phyloP scores from a whole-genome alignment of 2,113 vertebrate genomes.

The Anguilla rostrata region DNA sequence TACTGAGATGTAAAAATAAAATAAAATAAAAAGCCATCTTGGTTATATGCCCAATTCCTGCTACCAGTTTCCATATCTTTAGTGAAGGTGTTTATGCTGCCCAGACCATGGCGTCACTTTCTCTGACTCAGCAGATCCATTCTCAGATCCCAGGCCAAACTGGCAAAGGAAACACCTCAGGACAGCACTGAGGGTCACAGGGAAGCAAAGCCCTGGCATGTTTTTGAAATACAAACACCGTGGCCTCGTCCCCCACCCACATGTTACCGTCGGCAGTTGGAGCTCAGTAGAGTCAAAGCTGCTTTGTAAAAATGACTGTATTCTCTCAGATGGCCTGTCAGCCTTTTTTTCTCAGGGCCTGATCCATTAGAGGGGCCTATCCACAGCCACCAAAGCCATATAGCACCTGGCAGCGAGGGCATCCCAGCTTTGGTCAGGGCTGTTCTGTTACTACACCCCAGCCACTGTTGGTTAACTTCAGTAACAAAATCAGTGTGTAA shows the following conservation, averaged over 20 bases:
- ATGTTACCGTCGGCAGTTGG: neutral
- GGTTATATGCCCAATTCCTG: neutral
- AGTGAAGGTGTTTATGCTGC: neutral
- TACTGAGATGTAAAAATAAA: neutral
- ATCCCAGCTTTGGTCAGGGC: neutral
- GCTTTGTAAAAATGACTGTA: neutral
- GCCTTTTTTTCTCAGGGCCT: neutral
- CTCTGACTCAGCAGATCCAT: neutral
- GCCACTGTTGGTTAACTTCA: neutral
- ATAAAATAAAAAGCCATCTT: neutral
- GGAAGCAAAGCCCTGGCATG: neutral
- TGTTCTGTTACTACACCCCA: neutral
- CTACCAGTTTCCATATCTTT: neutral
- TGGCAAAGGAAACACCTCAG: neutral
- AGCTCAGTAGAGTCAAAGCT: neutral
- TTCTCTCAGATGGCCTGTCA: neutral
- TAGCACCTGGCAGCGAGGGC: neutral
- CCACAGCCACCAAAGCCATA: neutral
- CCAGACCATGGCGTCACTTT: neutral
- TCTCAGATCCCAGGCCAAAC: slow-evolving; percentile 2
- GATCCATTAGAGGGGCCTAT: neutral
- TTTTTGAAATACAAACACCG: neutral
- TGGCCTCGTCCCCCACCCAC: neutral
- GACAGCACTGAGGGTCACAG: neutral
- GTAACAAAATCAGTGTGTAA: neutral